These are phyloP conservation scores for Carcina quercana DNA, from an alignment of 2,888 invertebrate genomes.

Conservation along the genomic window DNA sequence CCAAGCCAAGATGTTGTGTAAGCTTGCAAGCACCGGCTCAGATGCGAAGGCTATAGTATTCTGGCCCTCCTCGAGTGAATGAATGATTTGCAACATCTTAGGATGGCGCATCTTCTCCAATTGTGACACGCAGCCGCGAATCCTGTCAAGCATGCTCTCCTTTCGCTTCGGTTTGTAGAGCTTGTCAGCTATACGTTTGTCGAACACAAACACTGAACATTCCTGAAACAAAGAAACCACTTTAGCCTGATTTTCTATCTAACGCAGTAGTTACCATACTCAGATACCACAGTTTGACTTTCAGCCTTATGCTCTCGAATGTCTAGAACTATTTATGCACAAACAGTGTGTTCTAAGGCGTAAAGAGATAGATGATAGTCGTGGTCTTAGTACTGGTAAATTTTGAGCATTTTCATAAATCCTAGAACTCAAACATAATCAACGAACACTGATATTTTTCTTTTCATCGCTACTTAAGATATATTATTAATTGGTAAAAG, in stretches of 20 bases:
- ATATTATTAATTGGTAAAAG: too few species aligned
- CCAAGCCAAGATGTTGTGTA: constrained; percentile 91
- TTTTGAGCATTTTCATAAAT: too few species aligned
- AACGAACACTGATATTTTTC: too few species aligned
- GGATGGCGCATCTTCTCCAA: constrained; percentile 91
- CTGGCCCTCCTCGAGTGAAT: constrained; percentile 86
- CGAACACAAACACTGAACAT: constrained; percentile 94
- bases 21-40: constrained; percentile 90
- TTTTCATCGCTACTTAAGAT: too few species aligned
- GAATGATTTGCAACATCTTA: constrained; percentile 82
- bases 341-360: too few species aligned
- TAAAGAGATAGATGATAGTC: too few species aligned
- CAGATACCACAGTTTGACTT: too few species aligned
- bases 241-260: not conserved
- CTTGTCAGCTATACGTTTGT: constrained; percentile 94
- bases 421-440: too few species aligned
- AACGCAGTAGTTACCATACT: not conserved
- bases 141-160: constrained; percentile 92
- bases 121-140: constrained; percentile 85
- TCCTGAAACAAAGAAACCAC: constrained; percentile 75
- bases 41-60: constrained; percentile 96
- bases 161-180: constrained; percentile 93
- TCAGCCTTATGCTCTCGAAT: too few species aligned
- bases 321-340: too few species aligned
- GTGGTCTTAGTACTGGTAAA: too few species aligned